A percentile compares a stretch with the other conserved stretches of the same genome.
Evolutionary conservation across 1,140 invertebrate genomes (phyloP).

Genomic region (Drosophila yakuba): DNA sequence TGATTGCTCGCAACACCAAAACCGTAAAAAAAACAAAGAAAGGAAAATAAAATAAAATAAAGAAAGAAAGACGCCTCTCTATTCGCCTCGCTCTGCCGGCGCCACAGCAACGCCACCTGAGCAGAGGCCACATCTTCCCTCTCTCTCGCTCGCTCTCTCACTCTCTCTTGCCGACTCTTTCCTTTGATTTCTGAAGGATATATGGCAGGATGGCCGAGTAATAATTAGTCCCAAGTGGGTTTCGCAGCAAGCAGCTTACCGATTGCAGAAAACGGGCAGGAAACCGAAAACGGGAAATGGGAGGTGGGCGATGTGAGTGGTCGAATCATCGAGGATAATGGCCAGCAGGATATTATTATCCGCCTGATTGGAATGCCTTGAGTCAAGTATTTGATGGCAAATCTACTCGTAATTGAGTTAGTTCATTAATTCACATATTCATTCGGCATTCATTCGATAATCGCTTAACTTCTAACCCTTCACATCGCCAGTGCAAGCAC

Average conservation of each 20-base stretch:
- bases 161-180: constrained; percentile 8
- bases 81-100: constrained; percentile 3
- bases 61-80: constrained; percentile 18
- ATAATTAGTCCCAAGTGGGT: constrained; percentile 79
- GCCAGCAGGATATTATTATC: constrained; percentile 25
- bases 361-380: constrained; percentile 36
- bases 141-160: neutral
- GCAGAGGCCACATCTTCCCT: constrained; percentile 6
- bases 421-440: constrained; percentile 24
- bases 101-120: constrained; percentile 26
- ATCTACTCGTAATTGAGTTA: constrained; percentile 42
- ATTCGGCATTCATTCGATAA: constrained; percentile 14
- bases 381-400: constrained; percentile 29
- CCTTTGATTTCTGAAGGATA: constrained; percentile 34
- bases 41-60: neutral
- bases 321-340: neutral
- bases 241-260: constrained; percentile 60
- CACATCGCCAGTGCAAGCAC: neutral
- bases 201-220: constrained; percentile 53
- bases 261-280: neutral
- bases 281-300: neutral
- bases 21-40: neutral
- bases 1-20: constrained; percentile 52
- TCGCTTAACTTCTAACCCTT: constrained; percentile 1
- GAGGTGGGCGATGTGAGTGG: neutral